These are phyloP conservation scores for Lasiurus borealis DNA, from an alignment of 2,113 vertebrate genomes.

Conservation along the genomic window DNA sequence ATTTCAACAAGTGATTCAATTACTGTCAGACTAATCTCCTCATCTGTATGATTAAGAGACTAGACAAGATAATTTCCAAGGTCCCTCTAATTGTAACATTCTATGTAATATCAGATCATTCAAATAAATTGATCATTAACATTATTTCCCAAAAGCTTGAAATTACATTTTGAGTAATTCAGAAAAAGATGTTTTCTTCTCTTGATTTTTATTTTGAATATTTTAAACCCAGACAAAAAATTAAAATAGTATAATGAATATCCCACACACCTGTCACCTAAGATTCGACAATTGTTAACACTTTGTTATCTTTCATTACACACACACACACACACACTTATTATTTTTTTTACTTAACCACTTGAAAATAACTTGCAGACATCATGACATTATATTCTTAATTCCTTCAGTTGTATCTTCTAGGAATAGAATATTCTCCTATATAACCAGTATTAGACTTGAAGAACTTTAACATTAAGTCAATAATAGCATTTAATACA, in stretches of 20 bases:
- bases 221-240: slow-evolving; percentile 48
- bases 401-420: neutral
- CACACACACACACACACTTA: neutral
- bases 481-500: slow-evolving; percentile 25
- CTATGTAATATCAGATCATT: slow-evolving; percentile 4
- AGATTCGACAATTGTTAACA: slow-evolving; percentile 17
- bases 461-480: slow-evolving; percentile 34
- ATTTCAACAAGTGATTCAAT: neutral
- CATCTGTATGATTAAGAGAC: neutral
- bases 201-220: slow-evolving; percentile 55
- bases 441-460: neutral
- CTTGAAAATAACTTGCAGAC: slow-evolving; percentile 27
- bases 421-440: slow-evolving; percentile 15
- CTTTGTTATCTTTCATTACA: slow-evolving; percentile 10
- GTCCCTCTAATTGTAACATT: neutral
- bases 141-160: slow-evolving; percentile 40
- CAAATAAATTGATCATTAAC: slow-evolving; percentile 31
- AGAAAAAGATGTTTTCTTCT: neutral
- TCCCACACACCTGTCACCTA: neutral
- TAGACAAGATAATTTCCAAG: slow-evolving; percentile 18
- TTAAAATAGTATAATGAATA: neutral
- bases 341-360: neutral
- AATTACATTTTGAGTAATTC: slow-evolving; percentile 37
- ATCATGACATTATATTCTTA: neutral
- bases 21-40: neutral